Base-by-base conservation (phyloP, 2,888 invertebrate species). In the Aporophyla lueneburgensis region DNA sequence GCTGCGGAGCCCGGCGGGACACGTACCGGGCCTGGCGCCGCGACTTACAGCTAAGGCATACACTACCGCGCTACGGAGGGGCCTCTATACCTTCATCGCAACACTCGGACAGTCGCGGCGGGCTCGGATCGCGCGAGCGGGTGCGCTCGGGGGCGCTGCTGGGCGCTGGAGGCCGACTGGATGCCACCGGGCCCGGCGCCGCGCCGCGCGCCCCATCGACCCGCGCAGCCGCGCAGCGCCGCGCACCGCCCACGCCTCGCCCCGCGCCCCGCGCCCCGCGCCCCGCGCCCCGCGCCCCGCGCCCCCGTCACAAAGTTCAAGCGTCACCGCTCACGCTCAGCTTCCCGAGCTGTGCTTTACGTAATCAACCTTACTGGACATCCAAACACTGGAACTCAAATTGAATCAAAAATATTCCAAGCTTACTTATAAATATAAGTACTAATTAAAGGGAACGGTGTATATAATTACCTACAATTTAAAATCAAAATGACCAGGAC, bases 1-100 rank as follows among this genome's bases (percentile, higher is more conserved):
- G 87, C 89, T 53, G 84, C 81, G 85, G 87, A 88, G 49, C 71
- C 79, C 65, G 81, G 89, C 91, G 89, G 86, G 91, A 88, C 93
- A 93, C 95, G 92, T 92, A 94, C 94, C 95, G 93, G 92, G 92
- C 87, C 87, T 86, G 88, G 91, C 90, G 49, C 92, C 91, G 93
- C 93, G 93, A 94, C 94, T 93, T 95, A 95, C 93, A 91, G 93
- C 95, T 94, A 95, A 90, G 91, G 90, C 93, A 93, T 93, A 94
- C 92, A 93, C 94, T 95, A 95, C 89, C 93, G 93, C 94, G 92
- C 95, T 95, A 95, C 91, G 91, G 92, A 90, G 91, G 88, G 92
- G 91, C 88, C 90, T 91, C 92, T 92, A 89, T 96, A 96, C 96
- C 96, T 96, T 95, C 96, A 96, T 96, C 92, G 95, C 96, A 95